These are phyloP conservation scores for Bovichtus diacanthus DNA, from an alignment of 2,797 vertebrate genomes.

Conservation along the genomic window DNA sequence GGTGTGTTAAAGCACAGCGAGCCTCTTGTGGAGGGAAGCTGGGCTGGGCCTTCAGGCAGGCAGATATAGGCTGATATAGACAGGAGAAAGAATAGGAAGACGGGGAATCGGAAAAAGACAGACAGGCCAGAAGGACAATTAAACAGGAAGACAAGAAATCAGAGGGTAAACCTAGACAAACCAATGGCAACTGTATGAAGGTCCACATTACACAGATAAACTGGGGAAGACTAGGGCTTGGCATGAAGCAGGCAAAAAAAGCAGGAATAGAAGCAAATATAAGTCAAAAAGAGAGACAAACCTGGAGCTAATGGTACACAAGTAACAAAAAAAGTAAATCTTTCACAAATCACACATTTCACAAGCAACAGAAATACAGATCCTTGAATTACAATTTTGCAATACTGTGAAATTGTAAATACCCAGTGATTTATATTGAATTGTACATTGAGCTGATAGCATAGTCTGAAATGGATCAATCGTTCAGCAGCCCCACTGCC, in stretches of 20 bases:
- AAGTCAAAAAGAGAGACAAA: not conserved
- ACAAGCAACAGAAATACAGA: not conserved
- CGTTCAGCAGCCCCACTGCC: conserved; percentile 62
- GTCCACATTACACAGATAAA: not conserved
- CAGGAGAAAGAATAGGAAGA: not conserved
- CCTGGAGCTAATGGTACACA: not conserved
- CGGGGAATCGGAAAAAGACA: not conserved
- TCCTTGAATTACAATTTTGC: conserved; percentile 18
- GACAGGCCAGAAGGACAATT: not conserved
- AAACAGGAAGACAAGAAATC: not conserved
- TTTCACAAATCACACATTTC: not conserved
- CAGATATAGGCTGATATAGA: conserved; percentile 15
- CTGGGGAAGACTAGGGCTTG: not conserved
- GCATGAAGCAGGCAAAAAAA: not conserved
- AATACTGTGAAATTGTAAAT: conserved; percentile 9
- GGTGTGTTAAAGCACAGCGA: conserved; percentile 54
- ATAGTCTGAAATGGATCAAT: conserved; percentile 78
- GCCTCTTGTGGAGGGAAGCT: conserved; percentile 33
- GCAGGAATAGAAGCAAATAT: not conserved
- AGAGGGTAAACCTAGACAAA: not conserved
- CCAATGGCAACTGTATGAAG: not conserved
- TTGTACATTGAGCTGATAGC: conserved; percentile 59
- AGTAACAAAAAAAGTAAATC: not conserved
- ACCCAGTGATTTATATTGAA: conserved; percentile 51
- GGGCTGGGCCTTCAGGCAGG: conserved; percentile 6